Conservation (phyloP, 1,140 invertebrate genomes). For the Pseudomyrmex flavicornis region DNA sequence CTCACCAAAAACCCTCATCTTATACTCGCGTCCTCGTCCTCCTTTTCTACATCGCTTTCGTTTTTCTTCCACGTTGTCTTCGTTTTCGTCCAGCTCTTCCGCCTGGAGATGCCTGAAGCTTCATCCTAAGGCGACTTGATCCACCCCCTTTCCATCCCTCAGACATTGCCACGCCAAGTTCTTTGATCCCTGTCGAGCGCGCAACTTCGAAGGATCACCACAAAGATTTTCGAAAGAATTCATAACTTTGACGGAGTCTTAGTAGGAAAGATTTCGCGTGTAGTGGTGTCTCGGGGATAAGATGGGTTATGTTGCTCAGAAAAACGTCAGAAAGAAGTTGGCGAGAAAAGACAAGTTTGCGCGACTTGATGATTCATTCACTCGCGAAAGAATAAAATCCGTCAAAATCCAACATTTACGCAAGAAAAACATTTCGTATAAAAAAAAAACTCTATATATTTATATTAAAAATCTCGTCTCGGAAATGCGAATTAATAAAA, state of each 20-base stretch:
- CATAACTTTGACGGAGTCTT: conserved; percentile 79
- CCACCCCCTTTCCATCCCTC: conserved; percentile 75
- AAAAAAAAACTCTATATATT: too few species aligned
- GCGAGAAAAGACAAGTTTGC: not conserved
- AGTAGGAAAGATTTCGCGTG: conserved; percentile 60
- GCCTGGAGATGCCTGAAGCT: conserved; percentile 62
- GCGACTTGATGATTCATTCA: conserved; percentile 23
- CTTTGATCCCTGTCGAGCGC: conserved; percentile 82
- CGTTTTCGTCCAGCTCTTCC: conserved; percentile 51
- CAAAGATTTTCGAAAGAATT: conserved; percentile 83
- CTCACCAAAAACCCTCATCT: conserved; percentile 73
- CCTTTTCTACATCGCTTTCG: conserved; percentile 34
- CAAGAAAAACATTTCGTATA: not conserved
- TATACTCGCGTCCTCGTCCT: conserved; percentile 61
- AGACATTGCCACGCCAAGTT: conserved; percentile 71
- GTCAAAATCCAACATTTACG: not conserved
- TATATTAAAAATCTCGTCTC: not conserved
- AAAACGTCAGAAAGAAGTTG: conserved; percentile 36
- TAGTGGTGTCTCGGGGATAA: conserved; percentile 47
- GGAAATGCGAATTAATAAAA: not conserved
- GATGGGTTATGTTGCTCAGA: conserved; percentile 58
- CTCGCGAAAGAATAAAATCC: conserved; percentile 26
- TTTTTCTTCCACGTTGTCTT: conserved; percentile 67
- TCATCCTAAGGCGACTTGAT: conserved; percentile 78
- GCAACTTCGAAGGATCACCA: conserved; percentile 81